Conservation (phyloP, 2,797 vertebrate genomes). For the Hybognathus amarus region DNA sequence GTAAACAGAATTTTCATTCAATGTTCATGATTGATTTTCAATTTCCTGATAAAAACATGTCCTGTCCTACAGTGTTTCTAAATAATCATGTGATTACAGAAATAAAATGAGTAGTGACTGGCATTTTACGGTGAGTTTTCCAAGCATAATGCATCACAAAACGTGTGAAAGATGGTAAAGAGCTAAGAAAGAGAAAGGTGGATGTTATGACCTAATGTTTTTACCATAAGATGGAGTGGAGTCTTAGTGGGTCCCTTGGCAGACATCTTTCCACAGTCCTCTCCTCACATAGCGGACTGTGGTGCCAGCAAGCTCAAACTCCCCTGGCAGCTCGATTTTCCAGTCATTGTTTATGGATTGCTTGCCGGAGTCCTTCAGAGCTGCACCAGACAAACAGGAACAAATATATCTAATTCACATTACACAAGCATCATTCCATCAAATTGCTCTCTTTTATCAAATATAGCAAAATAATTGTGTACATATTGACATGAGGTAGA, state of each 20-base stretch:
- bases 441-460: neutral
- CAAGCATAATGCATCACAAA: slow-evolving; percentile 24
- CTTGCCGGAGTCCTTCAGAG: slow-evolving; percentile 91
- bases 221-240: slow-evolving; percentile 96
- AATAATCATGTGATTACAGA: neutral
- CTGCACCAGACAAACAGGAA: slow-evolving; percentile 72
- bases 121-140: neutral
- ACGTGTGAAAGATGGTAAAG: slow-evolving; percentile 18
- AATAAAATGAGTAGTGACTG: neutral
- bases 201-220: slow-evolving; percentile 41
- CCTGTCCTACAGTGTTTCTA: neutral
- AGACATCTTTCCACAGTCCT: slow-evolving; percentile 97
- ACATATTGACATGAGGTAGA: neutral
- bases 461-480: neutral
- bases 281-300: slow-evolving; percentile 93
- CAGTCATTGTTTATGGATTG: slow-evolving; percentile 97
- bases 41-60: neutral
- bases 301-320: slow-evolving; percentile 96
- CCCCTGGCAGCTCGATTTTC: slow-evolving; percentile 98
- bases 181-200: slow-evolving; percentile 19
- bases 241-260: slow-evolving; percentile 94
- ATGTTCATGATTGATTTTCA: neutral
- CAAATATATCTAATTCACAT: slow-evolving; percentile 11
- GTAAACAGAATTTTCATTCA: neutral
- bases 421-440: slow-evolving; percentile 13